phyloP scores from a whole-genome alignment of 2,113 vertebrate genomes.

The Eurypyga helias region DNA sequence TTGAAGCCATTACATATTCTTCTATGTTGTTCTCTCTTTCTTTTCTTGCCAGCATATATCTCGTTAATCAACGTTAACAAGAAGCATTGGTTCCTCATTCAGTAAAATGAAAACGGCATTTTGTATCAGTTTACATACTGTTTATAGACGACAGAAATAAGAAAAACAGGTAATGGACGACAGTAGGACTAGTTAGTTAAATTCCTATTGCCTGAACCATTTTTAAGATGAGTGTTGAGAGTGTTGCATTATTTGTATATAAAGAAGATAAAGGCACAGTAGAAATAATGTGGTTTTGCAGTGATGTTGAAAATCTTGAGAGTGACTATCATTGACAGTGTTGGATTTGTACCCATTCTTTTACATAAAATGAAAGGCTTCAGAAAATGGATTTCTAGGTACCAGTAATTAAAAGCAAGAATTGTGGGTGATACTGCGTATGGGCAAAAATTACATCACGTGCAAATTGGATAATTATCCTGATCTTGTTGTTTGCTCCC shows the following conservation, averaged over 20 bases:
- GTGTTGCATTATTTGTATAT: neutral
- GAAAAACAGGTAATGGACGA: neutral
- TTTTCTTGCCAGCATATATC: neutral
- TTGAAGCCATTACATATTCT: conserved; percentile 51
- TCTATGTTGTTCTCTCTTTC: conserved; percentile 15
- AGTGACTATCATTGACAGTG: no score
- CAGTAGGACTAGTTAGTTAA: neutral
- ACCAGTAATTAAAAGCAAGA: neutral
- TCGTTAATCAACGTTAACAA: conserved; percentile 18
- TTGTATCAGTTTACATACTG: neutral
- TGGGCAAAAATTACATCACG: neutral
- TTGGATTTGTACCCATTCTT: neutral
- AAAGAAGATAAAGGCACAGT: neutral
- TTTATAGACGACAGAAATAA: neutral
- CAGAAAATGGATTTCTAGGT: neutral
- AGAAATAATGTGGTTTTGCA: neutral
- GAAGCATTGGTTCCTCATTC: conserved; percentile 18
- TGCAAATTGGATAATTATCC: neutral
- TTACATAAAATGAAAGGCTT: neutral
- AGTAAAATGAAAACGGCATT: conserved; percentile 27
- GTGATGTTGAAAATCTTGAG: neutral
- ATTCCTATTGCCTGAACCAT: neutral
- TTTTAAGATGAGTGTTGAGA: neutral
- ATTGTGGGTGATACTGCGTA: neutral
- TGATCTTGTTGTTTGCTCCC: neutral